Evolutionary conservation across 2,113 vertebrate species (phyloP), one percentile per base, ranked within the genome.

Genomic region (Rhea pennata): DNA sequence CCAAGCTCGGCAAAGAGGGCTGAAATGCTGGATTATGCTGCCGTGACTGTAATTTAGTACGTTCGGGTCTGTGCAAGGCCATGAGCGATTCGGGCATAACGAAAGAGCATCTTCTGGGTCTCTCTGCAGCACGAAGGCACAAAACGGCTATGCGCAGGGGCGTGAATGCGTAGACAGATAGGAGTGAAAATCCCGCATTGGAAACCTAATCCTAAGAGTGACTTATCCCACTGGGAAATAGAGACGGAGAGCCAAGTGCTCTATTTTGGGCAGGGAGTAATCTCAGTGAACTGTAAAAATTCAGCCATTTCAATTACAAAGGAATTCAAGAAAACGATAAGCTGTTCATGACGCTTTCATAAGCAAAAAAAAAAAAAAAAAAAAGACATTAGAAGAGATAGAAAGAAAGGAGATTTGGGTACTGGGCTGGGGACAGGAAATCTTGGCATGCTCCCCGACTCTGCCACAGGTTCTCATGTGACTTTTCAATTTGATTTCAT

Each of bases 381-480:
- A 31, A 19, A 31, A 71, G 58, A 15, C 1, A 4, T 17, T 36
- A 64, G 23, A 51, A 29, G 48, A 58, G 76, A 31, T 64, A n/a
- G 78, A 50, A 54, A 71, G 56, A 15, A 24, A 0, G 0, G 4
- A 59, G 7, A 24, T 31, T 61, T 67, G 0, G 0, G 48, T 46
- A 27, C 74, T 59, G 24, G 0, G 0, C 17, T 29, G 58, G 56
- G 23, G 84, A 61, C 1, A 2, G 54, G 23, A 93, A 6, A 73
- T 46, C 59, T 77, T 22, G 0, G 12, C 2, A 0, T 80, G 53
- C 58, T 84, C 11, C 0, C 39, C 12, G 24, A 10, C 62, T 24
- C 62, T 40, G 6, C 53, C 79, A 46, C 4, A 2, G 26, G 16
- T 54, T 26, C 77, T 78, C 78, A 65, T 6, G 4, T 23, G 51